Conservation (phyloP, 2,888 invertebrate species). For the Leptopilina myrica region DNA sequence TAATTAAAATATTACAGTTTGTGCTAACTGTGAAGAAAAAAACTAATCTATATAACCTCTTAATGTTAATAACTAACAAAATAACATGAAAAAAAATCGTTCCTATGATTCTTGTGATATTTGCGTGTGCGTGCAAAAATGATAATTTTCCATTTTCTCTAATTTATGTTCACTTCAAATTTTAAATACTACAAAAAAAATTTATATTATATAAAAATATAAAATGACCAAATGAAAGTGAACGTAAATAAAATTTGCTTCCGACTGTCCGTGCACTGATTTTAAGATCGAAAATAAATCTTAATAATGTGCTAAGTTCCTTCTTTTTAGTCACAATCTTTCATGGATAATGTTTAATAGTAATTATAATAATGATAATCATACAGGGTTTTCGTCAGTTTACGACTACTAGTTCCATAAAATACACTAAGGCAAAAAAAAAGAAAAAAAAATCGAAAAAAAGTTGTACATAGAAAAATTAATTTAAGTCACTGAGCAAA, state of each 20-base stretch:
- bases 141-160: slow-evolving; percentile 31
- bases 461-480: slow-evolving; percentile 11
- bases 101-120: slow-evolving; percentile 39
- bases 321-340: slow-evolving; percentile 24
- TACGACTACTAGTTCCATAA: slow-evolving; percentile 35
- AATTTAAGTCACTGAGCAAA: slow-evolving; percentile 8
- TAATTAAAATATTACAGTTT: not conserved
- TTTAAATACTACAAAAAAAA: too few relatives aligned
- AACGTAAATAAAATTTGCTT: slow-evolving; percentile 34
- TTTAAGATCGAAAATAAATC: slow-evolving; percentile 30
- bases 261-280: slow-evolving; percentile 26
- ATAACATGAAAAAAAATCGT: slow-evolving; percentile 36
- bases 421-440: not conserved
- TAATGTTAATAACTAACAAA: slow-evolving; percentile 13
- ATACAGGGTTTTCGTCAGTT: slow-evolving; percentile 26
- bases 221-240: slow-evolving; percentile 37
- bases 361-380: slow-evolving; percentile 13
- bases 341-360: slow-evolving; percentile 32
- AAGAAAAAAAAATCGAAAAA: slow-evolving; percentile 14
- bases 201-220: not conserved
- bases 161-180: slow-evolving; percentile 6
- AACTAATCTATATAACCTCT: slow-evolving; percentile 2
- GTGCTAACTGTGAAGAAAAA: slow-evolving; percentile 19
- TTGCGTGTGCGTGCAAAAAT: slow-evolving; percentile 20
- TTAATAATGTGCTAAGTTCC: slow-evolving; percentile 34